A percentile compares a stretch with the other conserved stretches of the same genome.
Conservation (phyloP, 2,888 invertebrate species). For the Lucinisca nassula region DNA sequence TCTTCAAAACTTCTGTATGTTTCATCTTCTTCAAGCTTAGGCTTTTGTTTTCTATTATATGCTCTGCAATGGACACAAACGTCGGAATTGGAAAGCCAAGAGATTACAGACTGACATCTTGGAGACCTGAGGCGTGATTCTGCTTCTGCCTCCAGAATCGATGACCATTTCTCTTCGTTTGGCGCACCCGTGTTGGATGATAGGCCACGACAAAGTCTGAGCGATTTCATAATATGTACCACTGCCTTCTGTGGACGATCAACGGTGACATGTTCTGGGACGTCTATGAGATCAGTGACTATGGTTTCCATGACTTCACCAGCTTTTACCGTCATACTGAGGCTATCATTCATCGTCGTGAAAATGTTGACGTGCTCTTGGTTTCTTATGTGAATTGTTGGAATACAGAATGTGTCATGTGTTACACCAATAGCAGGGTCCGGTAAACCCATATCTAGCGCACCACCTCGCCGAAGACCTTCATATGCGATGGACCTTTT, state of each 20-base stretch:
- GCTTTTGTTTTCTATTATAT: background rate
- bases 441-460: background rate
- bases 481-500: background rate
- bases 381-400: background rate
- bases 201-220: background rate
- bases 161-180: background rate
- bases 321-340: background rate
- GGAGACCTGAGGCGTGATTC: background rate
- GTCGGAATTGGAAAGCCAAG: background rate
- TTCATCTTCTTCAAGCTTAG: background rate
- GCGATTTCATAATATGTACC: background rate
- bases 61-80: background rate
- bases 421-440: background rate
- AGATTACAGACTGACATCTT: background rate
- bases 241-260: background rate
- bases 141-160: background rate
- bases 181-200: background rate
- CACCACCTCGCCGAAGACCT: background rate
- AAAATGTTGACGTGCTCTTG: background rate
- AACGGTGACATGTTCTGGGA: background rate
- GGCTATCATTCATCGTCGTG: background rate
- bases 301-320: background rate
- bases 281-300: background rate
- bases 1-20: background rate
- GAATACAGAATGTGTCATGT: background rate